These are phyloP conservation scores for Ondatra zibethicus DNA, from an alignment of 2,113 vertebrate species.

Conservation along the genomic window DNA sequence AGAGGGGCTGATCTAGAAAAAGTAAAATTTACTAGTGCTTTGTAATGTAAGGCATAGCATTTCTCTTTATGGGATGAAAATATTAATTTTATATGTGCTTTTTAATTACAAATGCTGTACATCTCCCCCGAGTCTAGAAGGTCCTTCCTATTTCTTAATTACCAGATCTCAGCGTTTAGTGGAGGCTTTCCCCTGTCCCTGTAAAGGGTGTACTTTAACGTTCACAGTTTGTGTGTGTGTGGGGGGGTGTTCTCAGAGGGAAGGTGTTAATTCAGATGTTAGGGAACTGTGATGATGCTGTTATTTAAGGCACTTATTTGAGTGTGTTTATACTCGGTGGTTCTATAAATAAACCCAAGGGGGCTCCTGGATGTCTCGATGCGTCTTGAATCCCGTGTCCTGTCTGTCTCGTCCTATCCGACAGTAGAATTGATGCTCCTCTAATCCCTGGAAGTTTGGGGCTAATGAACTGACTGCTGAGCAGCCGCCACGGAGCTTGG, in stretches of 20 bases:
- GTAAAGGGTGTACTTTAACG: conserved; percentile 39
- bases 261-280: conserved; percentile 75
- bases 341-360: conserved; percentile 84
- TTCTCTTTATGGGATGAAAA: conserved; percentile 36
- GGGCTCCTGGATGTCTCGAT: conserved; percentile 81
- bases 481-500: conserved; percentile 96
- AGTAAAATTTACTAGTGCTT: background rate
- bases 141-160: conserved; percentile 57
- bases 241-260: background rate
- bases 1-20: background rate
- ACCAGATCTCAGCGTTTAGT: background rate
- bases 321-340: conserved; percentile 84
- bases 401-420: conserved; percentile 91
- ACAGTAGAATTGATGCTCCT: conserved; percentile 92
- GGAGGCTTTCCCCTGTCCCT: conserved; percentile 42
- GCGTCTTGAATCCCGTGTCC: conserved; percentile 83
- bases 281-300: conserved; percentile 46
- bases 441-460: conserved; percentile 99
- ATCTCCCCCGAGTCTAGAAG: conserved; percentile 35
- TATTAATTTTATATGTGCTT: background rate
- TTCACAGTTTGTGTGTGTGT: background rate
- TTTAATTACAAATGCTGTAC: background rate
- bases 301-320: conserved; percentile 70
- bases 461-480: conserved; percentile 99
- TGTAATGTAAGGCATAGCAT: background rate